Conservation (phyloP, 2,113 vertebrate genomes). For the Pollachius pollachius region DNA sequence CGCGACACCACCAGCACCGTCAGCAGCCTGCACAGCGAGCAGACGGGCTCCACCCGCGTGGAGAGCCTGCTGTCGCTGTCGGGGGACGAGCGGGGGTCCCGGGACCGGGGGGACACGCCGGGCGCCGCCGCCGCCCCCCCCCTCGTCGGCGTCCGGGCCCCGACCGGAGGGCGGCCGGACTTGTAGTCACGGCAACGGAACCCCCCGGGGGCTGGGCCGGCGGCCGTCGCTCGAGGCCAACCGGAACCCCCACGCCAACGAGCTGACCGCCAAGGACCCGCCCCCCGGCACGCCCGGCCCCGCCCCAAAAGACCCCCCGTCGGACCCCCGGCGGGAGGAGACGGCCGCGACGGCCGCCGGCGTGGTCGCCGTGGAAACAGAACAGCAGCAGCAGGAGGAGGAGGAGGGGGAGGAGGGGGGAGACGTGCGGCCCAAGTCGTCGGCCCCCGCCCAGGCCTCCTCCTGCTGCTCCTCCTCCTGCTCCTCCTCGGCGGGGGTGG, state of each 20-base stretch:
- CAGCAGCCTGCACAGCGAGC: slow-evolving; percentile 95
- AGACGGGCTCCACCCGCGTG: slow-evolving; percentile 94
- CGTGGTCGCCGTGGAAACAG: too few species aligned
- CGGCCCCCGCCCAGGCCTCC: slow-evolving; percentile 75
- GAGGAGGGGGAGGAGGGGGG: slow-evolving; percentile 46
- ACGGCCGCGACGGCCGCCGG: too few species aligned
- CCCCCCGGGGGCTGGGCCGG: slow-evolving; percentile 67
- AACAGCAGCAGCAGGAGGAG: too few species aligned
- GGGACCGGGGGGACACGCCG: slow-evolving; percentile 70
- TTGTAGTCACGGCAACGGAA: slow-evolving; percentile 66
- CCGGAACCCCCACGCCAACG: slow-evolving; percentile 96
- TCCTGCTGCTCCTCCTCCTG: slow-evolving; percentile 63
- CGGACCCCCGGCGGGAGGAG: neutral
- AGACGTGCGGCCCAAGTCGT: slow-evolving; percentile 80
- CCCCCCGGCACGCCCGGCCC: slow-evolving; percentile 25
- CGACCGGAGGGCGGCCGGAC: slow-evolving; percentile 72
- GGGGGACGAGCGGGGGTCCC: slow-evolving; percentile 68
- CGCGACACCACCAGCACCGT: slow-evolving; percentile 94
- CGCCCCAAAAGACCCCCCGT: slow-evolving; percentile 24
- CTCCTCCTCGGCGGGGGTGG: slow-evolving; percentile 63
- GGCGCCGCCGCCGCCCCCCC: neutral
- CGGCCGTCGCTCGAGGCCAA: slow-evolving; percentile 92
- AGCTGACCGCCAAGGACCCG: slow-evolving; percentile 75
- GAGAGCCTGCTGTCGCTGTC: slow-evolving; percentile 90
- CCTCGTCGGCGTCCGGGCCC: slow-evolving; percentile 38